These are phyloP conservation scores for Spea multiplicata DNA, from an alignment of 2,113 vertebrate genomes.

Conservation along the genomic window DNA sequence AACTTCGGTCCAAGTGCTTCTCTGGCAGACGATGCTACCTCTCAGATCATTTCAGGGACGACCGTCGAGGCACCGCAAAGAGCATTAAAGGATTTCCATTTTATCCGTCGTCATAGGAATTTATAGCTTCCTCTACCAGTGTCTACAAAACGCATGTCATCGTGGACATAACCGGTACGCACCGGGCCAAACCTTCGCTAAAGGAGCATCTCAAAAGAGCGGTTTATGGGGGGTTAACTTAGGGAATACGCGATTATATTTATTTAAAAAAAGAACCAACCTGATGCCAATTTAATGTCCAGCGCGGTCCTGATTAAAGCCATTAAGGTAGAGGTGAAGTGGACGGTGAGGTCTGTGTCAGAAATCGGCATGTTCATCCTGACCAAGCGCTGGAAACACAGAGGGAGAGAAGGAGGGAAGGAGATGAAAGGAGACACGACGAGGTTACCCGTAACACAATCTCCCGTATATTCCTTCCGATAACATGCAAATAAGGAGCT, in stretches of 20 bases:
- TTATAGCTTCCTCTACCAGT: background rate
- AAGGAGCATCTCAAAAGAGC: too few relatives aligned
- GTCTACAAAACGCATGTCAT: too few relatives aligned
- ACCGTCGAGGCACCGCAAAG: background rate
- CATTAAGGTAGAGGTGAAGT: conserved; percentile 92
- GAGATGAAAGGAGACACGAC: background rate
- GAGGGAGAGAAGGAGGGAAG: background rate
- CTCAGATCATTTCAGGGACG: background rate
- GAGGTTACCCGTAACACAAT: background rate
- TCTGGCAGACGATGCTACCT: background rate
- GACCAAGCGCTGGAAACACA: conserved; percentile 77
- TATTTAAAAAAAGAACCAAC: conserved; percentile 59
- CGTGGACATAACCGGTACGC: too few relatives aligned
- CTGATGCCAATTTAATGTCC: conserved; percentile 89
- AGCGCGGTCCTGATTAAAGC: conserved; percentile 89
- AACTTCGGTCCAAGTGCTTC: background rate
- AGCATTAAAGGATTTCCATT: background rate
- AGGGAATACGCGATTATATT: too few relatives aligned
- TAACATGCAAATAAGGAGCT: background rate
- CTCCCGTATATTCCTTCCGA: background rate
- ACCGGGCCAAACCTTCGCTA: too few relatives aligned
- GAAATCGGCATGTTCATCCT: conserved; percentile 97
- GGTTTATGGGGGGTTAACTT: too few relatives aligned
- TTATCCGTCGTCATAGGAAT: background rate
- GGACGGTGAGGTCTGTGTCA: conserved; percentile 79